Evolutionary conservation across 2,888 invertebrate species (phyloP).

Genomic region (Heteromyza rotundicornis): DNA sequence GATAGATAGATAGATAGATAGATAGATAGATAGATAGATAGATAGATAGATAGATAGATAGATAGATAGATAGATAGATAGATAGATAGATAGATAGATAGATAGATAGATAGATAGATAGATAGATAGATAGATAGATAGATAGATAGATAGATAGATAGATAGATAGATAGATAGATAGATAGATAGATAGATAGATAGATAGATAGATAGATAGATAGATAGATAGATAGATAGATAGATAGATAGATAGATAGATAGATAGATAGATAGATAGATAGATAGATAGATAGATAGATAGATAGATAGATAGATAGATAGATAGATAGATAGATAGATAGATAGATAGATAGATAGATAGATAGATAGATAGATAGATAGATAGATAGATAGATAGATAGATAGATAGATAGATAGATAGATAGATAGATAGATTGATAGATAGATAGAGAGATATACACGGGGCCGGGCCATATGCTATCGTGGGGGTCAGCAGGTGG

Average conservation of each 20-base stretch:
- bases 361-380: neutral
- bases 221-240: neutral
- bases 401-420: slow-evolving; percentile 6
- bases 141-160: neutral
- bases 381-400: neutral
- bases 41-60: neutral
- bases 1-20: neutral
- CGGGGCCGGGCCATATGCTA: too few species aligned
- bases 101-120: neutral
- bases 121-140: neutral
- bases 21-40: neutral
- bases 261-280: neutral
- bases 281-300: neutral
- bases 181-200: neutral
- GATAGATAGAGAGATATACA: neutral
- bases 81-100: neutral
- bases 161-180: neutral
- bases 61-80: neutral
- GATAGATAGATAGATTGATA: neutral
- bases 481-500: too few species aligned
- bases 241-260: neutral
- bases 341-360: neutral
- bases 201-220: neutral
- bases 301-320: neutral
- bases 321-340: neutral